phyloP scores from a whole-genome alignment of 2,797 vertebrate genomes.

The Tadarida brasiliensis region DNA sequence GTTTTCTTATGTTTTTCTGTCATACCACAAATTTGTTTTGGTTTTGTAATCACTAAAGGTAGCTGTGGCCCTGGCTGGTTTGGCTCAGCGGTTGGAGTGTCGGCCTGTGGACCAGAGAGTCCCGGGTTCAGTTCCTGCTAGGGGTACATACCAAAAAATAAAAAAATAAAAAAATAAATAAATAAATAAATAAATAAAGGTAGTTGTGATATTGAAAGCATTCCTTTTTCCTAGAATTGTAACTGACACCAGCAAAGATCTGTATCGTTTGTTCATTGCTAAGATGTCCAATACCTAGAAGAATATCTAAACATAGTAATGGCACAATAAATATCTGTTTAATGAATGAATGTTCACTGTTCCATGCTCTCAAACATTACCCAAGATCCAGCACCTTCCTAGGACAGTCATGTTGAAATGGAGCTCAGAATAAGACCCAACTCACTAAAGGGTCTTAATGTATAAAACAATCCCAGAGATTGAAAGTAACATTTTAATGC shows the following conservation, averaged over 20 bases:
- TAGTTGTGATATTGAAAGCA: not conserved
- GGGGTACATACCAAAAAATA: too few species aligned
- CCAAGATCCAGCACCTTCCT: not conserved
- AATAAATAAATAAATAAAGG: too few species aligned
- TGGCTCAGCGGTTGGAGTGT: too few species aligned
- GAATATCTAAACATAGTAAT: not conserved
- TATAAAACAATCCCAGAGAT: not conserved
- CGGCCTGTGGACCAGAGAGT: too few species aligned
- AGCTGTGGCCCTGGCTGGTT: too few species aligned
- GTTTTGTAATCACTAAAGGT: not conserved
- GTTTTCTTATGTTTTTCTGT: not conserved
- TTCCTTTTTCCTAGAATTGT: not conserved
- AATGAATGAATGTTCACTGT: not conserved
- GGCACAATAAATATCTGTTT: not conserved
- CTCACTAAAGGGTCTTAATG: not conserved
- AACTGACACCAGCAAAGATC: not conserved
- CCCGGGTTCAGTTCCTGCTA: too few species aligned
- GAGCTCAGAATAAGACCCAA: not conserved
- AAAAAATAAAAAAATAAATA: too few species aligned
- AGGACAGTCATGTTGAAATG: not conserved
- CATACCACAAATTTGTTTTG: not conserved
- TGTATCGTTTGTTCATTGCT: conserved; percentile 4
- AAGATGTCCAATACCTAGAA: not conserved
- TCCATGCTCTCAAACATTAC: not conserved
- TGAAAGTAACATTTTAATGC: not conserved